phyloP scores from a whole-genome alignment of 2,888 invertebrate genomes.

The Aporophyla nigra region DNA sequence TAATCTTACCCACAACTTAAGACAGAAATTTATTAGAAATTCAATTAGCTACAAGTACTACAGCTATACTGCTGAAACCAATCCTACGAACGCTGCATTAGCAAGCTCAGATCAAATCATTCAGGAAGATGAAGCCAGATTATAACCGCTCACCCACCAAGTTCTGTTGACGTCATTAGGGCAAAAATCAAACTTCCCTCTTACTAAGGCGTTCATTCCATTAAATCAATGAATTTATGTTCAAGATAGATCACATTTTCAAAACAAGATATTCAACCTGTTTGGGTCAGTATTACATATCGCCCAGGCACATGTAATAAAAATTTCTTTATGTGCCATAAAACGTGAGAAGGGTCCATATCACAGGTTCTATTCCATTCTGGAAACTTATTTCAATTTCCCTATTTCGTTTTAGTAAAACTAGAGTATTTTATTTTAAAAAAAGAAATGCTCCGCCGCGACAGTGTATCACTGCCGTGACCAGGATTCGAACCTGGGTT shows the following conservation, averaged over 20 bases:
- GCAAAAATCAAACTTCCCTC: slow-evolving; percentile 4
- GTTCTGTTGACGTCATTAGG: not conserved
- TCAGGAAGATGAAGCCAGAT: not conserved
- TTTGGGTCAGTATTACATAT: not conserved
- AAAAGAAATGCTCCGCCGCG: slow-evolving; percentile 61
- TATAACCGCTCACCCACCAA: not conserved
- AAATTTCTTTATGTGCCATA: not conserved
- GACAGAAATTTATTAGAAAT: no score
- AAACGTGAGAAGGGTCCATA: not conserved
- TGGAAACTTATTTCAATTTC: not conserved
- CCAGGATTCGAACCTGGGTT: slow-evolving; percentile 94
- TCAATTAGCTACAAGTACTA: no score
- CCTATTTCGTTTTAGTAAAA: not conserved
- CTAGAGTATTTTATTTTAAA: no score
- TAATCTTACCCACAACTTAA: no score
- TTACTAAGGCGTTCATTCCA: not conserved
- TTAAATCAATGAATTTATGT: not conserved
- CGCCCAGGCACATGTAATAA: no score
- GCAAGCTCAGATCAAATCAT: not conserved
- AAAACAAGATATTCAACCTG: not conserved
- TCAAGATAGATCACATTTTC: not conserved
- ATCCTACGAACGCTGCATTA: no score
- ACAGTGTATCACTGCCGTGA: slow-evolving; percentile 75
- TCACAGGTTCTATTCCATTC: not conserved
- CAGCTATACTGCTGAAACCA: no score